These are phyloP conservation scores for Melierax canorus DNA, from an alignment of 2,113 vertebrate genomes.

Conservation along the genomic window DNA sequence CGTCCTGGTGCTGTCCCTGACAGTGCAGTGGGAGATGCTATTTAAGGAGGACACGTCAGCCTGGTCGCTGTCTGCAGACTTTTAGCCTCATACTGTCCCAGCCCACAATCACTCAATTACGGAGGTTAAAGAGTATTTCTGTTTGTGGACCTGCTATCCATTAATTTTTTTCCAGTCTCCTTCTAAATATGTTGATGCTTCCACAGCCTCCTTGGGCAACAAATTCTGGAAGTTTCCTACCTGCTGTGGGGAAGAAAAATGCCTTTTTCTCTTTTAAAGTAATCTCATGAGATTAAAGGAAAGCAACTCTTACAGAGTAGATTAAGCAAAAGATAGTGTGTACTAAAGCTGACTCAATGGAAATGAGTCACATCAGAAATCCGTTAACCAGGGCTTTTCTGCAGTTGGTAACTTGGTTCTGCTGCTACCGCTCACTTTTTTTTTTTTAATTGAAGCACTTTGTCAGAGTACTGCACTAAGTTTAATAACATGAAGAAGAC, in stretches of 20 bases:
- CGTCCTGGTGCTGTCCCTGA: neutral
- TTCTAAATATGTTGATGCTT: neutral
- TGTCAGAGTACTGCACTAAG: neutral
- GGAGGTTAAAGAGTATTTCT: neutral
- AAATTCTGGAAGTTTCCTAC: neutral
- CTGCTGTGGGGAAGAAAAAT: neutral
- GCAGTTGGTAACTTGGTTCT: neutral
- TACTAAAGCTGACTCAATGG: neutral
- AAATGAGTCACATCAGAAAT: neutral
- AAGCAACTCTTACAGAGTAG: neutral
- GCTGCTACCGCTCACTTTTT: neutral
- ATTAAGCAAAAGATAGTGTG: neutral
- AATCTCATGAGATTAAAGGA: neutral
- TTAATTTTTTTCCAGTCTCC: neutral
- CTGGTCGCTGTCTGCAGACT: neutral
- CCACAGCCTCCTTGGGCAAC: neutral
- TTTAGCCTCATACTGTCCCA: neutral
- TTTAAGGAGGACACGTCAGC: neutral
- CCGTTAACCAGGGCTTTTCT: neutral
- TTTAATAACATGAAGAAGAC: neutral
- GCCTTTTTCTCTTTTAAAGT: neutral
- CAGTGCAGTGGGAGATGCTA: neutral
- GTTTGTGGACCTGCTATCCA: neutral
- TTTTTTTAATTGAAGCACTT: neutral
- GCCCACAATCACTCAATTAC: neutral